Evolutionary conservation across 2,888 invertebrate species (phyloP).

Genomic region (Drepana falcataria): DNA sequence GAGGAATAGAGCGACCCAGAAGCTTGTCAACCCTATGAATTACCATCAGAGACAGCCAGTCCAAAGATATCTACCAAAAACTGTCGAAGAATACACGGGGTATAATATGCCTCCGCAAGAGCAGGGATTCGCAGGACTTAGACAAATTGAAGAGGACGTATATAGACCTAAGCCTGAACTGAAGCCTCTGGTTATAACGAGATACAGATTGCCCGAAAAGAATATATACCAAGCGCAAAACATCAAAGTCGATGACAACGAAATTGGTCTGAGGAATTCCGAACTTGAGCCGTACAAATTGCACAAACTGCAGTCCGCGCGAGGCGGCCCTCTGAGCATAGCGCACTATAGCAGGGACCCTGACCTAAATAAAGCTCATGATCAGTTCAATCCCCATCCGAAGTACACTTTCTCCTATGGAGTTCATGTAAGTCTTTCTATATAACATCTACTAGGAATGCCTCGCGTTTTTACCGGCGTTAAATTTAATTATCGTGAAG

Average conservation of each 20-base stretch:
- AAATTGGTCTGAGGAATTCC: slow-evolving; percentile 1
- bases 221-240: slow-evolving; percentile 5
- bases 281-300: slow-evolving; percentile 24
- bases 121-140: neutral
- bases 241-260: slow-evolving; percentile 1
- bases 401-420: slow-evolving; percentile 55
- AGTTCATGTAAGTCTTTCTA: slow-evolving; percentile 52
- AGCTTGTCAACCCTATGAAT: slow-evolving; percentile 18
- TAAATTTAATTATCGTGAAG: too few relatives aligned
- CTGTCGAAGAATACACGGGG: slow-evolving; percentile 36
- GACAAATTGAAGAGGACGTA: neutral
- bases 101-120: slow-evolving; percentile 11
- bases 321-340: slow-evolving; percentile 31
- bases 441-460: neutral
- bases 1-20: slow-evolving; percentile 35
- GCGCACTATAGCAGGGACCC: slow-evolving; percentile 33
- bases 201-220: slow-evolving; percentile 2
- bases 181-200: neutral
- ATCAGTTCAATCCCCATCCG: slow-evolving; percentile 38
- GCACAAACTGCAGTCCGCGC: slow-evolving; percentile 31
- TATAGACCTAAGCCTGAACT: neutral
- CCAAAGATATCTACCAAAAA: slow-evolving; percentile 28
- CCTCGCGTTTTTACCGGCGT: too few relatives aligned
- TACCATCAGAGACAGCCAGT: slow-evolving; percentile 3
- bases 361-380: slow-evolving; percentile 12